Base-by-base conservation (phyloP, 1,140 invertebrate genomes). In the Thaumetopoea pityocampa region DNA sequence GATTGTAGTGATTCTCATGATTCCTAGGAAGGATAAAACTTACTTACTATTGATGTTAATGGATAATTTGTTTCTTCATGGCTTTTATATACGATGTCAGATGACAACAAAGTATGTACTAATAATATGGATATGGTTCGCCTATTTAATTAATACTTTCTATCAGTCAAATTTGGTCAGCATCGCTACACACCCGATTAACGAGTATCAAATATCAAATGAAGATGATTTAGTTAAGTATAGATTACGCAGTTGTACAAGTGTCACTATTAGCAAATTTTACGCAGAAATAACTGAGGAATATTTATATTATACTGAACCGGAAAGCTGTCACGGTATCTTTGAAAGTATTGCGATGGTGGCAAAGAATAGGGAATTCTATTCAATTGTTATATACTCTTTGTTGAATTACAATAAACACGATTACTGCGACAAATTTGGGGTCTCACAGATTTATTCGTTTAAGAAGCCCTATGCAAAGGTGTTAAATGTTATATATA, bases 401-500 rank as follows among this genome's bases (percentile, higher is more conserved):
- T 34, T 65, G 5, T 77, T 63, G 3, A 29, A 32, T 1, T 65
- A 66, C 16, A 42, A 72, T 6, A 51, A 47, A 33, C 18, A 51
- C 3, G 20, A 44, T 3, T 73, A 58, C 44, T 50, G 34, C 5
- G 48, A 70, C 19, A 38, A 52, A 10, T 45, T 17, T 1, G 64
- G 65, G 0, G 30, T 49, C 4, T n/a, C 41, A 3, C 36, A 11
- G 5, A 27, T 78, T 4, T 62, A 67, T 23, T 15, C 32, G 0
- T 68, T 78, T 17, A 30, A 40, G 0, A 23, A 29, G 5, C 57
- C 67, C 0, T 26, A 60, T 0, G 42, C 35, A 4, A 64, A 61
- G 27, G 24, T 67, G 0, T 42, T 68, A 0, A 65, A 63, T 9
- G 53, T 51, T 0, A 57, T 63, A 10, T 73, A 65, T 22, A 26